Base-by-base conservation (phyloP, 2,797 vertebrate species). In the Sebastes taczanowskii region DNA sequence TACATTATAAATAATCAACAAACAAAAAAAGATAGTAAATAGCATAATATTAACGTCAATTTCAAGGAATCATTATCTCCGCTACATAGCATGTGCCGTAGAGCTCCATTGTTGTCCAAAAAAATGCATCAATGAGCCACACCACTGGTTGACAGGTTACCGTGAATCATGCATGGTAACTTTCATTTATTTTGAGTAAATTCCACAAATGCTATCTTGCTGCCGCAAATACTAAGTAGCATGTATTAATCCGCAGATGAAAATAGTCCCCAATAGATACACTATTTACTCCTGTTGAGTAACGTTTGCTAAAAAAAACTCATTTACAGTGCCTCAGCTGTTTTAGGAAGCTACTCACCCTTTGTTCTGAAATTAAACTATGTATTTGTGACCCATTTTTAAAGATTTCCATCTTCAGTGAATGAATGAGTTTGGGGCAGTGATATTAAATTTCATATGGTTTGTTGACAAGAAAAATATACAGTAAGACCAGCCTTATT, bases 111-210 rank as follows among this genome's bases (percentile, higher is more conserved):
- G 62, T 23, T 27, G 16, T 46, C 4, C 25, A 25, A 1, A 63
- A 63, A 35, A 63, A 63, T 7, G 14, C 32, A 64, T 52, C 49
- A 52, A 10, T 52, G 18, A 20, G 49, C 49, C 18, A 4, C 20
- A 52, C 49, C 49, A 30, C 6, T 16, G 38, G 34, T 18, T 20
- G 25, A 32, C 55, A 46, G 27, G 38, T 71, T n/a, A 10, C 4
- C 3, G 11, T 38, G n/a, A 9, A 49, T 49, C 0, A 49, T n/a
- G 18, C 0, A 49, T n/a, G 18, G 61, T 20, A n/a, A 23, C 32
- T 35, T 5, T 22, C 0, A 14, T 18, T 23, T 18, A 34, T 23
- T 34, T 56, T n/a, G 20, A 22, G 20, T 30, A 13, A 29, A 8
- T 11, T 2, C 8, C 34, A 35, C 32, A 59, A n/a, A 71, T 1